A percentile compares a stretch with the other conserved stretches of the same genome.
These are phyloP conservation scores for Axis porcinus DNA, from an alignment of 2,113 vertebrate species.

Conservation along the genomic window DNA sequence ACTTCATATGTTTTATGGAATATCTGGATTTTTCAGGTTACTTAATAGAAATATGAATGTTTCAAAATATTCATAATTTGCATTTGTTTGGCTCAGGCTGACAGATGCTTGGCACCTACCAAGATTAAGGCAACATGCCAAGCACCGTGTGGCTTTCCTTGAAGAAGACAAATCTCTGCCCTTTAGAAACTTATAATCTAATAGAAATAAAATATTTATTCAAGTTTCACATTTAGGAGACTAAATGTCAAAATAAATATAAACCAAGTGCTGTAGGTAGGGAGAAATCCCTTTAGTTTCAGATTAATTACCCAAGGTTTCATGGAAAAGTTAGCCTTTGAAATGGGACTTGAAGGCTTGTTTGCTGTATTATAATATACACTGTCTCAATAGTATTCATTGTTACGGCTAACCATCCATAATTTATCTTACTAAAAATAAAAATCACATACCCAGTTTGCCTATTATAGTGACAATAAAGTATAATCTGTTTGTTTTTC, in stretches of 20 bases:
- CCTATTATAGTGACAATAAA: constrained; percentile 55
- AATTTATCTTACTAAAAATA: constrained; percentile 47
- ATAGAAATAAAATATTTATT: constrained; percentile 36
- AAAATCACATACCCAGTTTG: constrained; percentile 48
- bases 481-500: constrained; percentile 58
- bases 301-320: constrained; percentile 37
- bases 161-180: background rate
- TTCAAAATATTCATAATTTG: constrained; percentile 27
- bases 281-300: constrained; percentile 24
- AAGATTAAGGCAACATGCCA: background rate
- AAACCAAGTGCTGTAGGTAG: background rate
- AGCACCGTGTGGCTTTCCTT: background rate
- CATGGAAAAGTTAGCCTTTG: constrained; percentile 25
- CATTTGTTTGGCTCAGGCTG: constrained; percentile 32
- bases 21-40: constrained; percentile 26
- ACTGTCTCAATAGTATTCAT: constrained; percentile 32
- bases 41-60: background rate
- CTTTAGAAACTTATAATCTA: constrained; percentile 16
- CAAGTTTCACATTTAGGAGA: background rate
- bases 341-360: constrained; percentile 8
- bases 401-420: constrained; percentile 27
- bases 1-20: background rate
- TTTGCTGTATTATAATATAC: constrained; percentile 13
- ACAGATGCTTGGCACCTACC: constrained; percentile 29
- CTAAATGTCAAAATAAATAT: constrained; percentile 26